Conservation (phyloP, 2,113 vertebrate genomes). For the Laterallus jamaicensis region DNA sequence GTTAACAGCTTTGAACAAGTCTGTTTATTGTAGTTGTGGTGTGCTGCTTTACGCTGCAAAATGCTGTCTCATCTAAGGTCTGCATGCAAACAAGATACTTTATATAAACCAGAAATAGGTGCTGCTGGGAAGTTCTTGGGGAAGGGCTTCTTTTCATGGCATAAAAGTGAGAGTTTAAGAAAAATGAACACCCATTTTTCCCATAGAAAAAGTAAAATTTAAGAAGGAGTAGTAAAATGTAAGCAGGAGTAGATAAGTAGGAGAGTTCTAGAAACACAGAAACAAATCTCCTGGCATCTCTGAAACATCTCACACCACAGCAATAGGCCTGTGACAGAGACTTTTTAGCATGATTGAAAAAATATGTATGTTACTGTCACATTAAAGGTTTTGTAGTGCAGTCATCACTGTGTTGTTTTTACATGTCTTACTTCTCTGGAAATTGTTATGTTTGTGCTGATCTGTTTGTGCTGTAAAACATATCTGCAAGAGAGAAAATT, state of each 20-base stretch:
- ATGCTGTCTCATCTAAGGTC: not conserved
- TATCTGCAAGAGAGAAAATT: conserved; percentile 10
- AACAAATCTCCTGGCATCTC: not conserved
- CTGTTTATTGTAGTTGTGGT: not conserved
- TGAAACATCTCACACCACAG: not conserved
- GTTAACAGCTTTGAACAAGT: not conserved
- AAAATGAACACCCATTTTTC: not conserved
- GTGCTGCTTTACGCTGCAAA: not conserved
- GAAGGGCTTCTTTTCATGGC: not conserved
- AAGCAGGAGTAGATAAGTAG: not conserved
- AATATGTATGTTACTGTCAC: not conserved
- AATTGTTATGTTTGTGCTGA: not conserved
- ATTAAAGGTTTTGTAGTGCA: not conserved
- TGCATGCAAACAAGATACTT: not conserved
- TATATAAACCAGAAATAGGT: not conserved
- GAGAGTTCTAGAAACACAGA: not conserved
- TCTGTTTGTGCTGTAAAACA: conserved; percentile 5
- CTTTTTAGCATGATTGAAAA: not conserved
- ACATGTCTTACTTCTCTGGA: not conserved
- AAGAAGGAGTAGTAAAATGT: not conserved
- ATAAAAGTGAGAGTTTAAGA: not conserved
- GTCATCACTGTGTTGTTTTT: not conserved
- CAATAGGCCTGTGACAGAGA: not conserved
- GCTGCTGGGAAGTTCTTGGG: not conserved
- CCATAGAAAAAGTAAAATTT: not conserved